A percentile compares a stretch with the other conserved stretches of the same genome.
These are phyloP conservation scores for Apteryx owenii DNA, from an alignment of 2,113 vertebrate genomes.

Conservation along the genomic window DNA sequence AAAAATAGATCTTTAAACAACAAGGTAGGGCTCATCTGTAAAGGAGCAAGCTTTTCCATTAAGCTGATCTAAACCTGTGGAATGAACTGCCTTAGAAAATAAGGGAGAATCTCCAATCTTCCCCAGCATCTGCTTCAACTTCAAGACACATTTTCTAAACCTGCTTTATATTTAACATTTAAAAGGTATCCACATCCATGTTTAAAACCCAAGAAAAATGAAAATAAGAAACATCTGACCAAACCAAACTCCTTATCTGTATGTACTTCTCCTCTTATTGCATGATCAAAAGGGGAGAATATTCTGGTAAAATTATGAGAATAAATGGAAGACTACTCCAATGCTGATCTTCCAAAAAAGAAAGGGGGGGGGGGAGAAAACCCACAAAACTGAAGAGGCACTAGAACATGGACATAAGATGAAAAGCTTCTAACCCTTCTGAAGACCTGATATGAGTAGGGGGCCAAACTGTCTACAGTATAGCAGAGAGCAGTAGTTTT, in stretches of 20 bases:
- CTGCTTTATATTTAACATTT: background rate
- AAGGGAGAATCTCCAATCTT: background rate
- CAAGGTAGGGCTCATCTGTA: background rate
- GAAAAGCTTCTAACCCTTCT: background rate
- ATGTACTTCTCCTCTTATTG: no score
- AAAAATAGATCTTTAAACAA: background rate
- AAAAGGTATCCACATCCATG: accelerated
- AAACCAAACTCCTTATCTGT: background rate
- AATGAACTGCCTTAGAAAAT: background rate
- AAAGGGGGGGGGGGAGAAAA: no score
- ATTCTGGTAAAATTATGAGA: no score
- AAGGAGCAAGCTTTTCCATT: background rate
- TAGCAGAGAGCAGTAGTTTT: background rate
- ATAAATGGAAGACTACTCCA: background rate
- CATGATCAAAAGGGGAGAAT: no score
- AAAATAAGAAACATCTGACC: background rate
- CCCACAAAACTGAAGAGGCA: background rate
- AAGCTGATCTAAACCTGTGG: background rate
- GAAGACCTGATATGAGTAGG: background rate
- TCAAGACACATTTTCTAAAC: background rate
- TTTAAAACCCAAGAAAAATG: background rate
- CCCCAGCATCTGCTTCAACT: background rate
- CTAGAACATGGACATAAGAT: background rate
- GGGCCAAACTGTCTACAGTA: background rate
- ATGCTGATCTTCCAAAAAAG: background rate